These are phyloP conservation scores for Eublepharis macularius DNA, from an alignment of 2,113 vertebrate genomes.

Conservation along the genomic window DNA sequence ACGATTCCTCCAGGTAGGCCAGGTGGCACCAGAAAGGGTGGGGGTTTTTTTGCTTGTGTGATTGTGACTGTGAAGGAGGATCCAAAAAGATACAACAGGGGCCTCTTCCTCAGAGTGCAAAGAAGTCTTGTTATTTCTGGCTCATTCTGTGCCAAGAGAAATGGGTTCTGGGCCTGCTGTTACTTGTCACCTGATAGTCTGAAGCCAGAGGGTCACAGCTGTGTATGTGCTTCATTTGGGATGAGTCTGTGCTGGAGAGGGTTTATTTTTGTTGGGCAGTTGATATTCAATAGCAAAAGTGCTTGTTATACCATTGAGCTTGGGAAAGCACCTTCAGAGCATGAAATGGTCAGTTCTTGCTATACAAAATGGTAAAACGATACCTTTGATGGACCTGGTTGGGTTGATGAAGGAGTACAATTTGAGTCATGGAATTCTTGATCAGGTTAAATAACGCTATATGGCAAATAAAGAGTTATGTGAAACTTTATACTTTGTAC, in stretches of 20 bases:
- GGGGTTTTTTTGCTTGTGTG: background rate
- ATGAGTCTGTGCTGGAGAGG: background rate
- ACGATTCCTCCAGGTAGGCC: slow-evolving; percentile 81
- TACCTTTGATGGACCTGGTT: background rate
- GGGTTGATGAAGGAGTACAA: background rate
- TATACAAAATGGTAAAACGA: background rate
- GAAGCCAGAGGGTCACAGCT: background rate
- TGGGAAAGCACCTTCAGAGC: background rate
- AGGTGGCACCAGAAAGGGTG: background rate
- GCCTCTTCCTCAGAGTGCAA: background rate
- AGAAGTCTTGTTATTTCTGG: background rate
- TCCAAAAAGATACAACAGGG: rapidly evolving
- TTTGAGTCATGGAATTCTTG: background rate
- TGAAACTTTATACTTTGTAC: background rate
- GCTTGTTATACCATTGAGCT: background rate
- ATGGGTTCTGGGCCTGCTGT: slow-evolving; percentile 3
- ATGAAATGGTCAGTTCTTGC: background rate
- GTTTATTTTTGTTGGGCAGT: slow-evolving; percentile 12
- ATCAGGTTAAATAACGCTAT: background rate
- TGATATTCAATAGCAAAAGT: background rate
- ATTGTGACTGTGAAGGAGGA: rapidly evolving
- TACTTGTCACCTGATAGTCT: background rate
- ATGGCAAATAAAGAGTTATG: background rate
- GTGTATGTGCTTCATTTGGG: background rate
- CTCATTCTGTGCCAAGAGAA: background rate